Evolutionary conservation across 2,113 vertebrate genomes (phyloP).

Genomic region (Tachysurus vachellii): DNA sequence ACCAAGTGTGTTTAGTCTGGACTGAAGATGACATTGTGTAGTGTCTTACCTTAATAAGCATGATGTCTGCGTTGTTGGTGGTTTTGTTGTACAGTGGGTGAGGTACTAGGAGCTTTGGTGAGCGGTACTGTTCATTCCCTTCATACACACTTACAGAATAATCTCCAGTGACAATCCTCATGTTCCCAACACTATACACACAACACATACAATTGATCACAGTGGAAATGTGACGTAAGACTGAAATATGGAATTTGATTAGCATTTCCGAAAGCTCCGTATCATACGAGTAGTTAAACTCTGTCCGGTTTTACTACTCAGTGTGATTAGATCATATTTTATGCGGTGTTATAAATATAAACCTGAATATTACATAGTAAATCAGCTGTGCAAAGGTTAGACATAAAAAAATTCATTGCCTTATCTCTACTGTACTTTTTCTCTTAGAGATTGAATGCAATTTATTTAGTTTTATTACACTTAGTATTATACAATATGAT

Average conservation of each 20-base stretch:
- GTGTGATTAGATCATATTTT: neutral
- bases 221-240: neutral
- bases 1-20: neutral
- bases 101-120: constrained; percentile 68
- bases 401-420: neutral
- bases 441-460: neutral
- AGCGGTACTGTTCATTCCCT: constrained; percentile 76
- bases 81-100: constrained; percentile 70
- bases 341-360: neutral
- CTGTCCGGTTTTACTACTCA: neutral
- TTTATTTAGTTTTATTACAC: neutral
- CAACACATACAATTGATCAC: neutral
- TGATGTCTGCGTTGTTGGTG: constrained; percentile 76
- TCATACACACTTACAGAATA: constrained; percentile 74
- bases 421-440: neutral
- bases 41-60: constrained; percentile 78
- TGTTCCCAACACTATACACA: constrained; percentile 61
- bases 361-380: neutral
- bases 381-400: neutral
- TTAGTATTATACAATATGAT: neutral
- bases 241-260: neutral
- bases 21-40: neutral
- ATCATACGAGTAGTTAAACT: too few relatives aligned
- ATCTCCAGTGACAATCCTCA: constrained; percentile 77
- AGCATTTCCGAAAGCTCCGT: neutral